phyloP scores from a whole-genome alignment of 2,113 vertebrate genomes.

The Leptobrachium ailaonicum region DNA sequence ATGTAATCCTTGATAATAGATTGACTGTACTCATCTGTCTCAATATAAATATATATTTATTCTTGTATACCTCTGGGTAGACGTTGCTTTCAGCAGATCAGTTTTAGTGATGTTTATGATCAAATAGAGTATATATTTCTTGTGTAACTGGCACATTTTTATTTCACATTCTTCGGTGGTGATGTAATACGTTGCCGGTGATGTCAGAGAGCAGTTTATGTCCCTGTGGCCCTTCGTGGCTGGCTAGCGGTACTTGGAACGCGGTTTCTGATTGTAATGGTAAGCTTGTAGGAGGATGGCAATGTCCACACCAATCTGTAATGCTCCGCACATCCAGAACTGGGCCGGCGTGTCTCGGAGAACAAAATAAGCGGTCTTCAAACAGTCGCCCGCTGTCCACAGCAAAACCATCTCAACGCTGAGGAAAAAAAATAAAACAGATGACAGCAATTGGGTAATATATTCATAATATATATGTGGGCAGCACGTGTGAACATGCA shows the following conservation, averaged over 20 bases:
- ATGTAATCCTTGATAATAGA: too few relatives aligned
- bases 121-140: neutral
- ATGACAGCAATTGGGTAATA: neutral
- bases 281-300: slow-evolving; percentile 76
- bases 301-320: slow-evolving; percentile 73
- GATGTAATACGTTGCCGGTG: neutral
- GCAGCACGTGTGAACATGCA: neutral
- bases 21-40: neutral
- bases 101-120: neutral
- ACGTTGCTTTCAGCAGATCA: neutral
- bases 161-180: neutral
- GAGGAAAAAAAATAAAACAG: slow-evolving; percentile 21
- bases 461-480: neutral
- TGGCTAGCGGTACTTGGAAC: slow-evolving; percentile 67
- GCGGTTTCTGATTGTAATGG: slow-evolving; percentile 61
- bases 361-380: slow-evolving; percentile 78
- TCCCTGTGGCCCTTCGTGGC: neutral
- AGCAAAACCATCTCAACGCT: slow-evolving; percentile 82
- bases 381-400: slow-evolving; percentile 74
- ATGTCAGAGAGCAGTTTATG: neutral
- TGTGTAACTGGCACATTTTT: neutral
- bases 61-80: neutral
- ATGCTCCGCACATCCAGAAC: slow-evolving; percentile 72
- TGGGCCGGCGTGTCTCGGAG: slow-evolving; percentile 72
- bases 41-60: neutral